Evolutionary conservation across 2,888 invertebrate genomes (phyloP), one percentile per base, ranked within the genome.

Genomic region (Cerastoderma edule): DNA sequence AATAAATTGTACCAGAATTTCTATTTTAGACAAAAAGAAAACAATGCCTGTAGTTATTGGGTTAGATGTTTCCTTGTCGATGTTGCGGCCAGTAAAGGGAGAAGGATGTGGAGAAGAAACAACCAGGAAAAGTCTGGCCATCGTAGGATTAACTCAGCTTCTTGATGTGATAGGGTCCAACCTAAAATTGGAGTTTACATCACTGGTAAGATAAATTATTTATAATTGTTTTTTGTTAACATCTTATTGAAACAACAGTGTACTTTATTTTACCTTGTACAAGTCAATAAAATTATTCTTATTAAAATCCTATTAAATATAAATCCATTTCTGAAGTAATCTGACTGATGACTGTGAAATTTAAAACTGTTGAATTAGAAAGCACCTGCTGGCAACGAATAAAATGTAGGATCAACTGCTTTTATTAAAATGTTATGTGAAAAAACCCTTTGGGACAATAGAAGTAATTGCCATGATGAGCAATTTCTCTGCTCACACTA

Each of bases 1-100:
- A n/a, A n/a, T n/a, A n/a, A n/a, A n/a, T n/a, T n/a, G n/a, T n/a
- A n/a, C n/a, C n/a, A n/a, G n/a, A n/a, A n/a, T n/a, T n/a, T n/a
- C n/a, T n/a, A n/a, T n/a, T n/a, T n/a, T n/a, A n/a, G n/a, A n/a
- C n/a, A n/a, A n/a, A n/a, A n/a, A n/a, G n/a, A n/a, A n/a, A n/a
- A n/a, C n/a, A 35, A 96, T 96, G 96, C 96, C 96, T 10, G 96
- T 96, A 0, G 94, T 96, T 13, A 94, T 96, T 87, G 94, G 95
- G 28, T 90, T 96, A 68, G 96, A 96, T 89, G 95, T 95, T 32
- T 96, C 96, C 2, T 92, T 96, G 85, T 96, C 96, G 0, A 96
- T 96, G 96, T 85, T 88, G 32, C 75, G 91, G 66, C 94, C 95
- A 4, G 94, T 95, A 19, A 70, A 83, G 4, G 92, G 94, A 63